Evolutionary conservation across 2,797 vertebrate genomes (phyloP).

Genomic region (Galagoides demidoff): DNA sequence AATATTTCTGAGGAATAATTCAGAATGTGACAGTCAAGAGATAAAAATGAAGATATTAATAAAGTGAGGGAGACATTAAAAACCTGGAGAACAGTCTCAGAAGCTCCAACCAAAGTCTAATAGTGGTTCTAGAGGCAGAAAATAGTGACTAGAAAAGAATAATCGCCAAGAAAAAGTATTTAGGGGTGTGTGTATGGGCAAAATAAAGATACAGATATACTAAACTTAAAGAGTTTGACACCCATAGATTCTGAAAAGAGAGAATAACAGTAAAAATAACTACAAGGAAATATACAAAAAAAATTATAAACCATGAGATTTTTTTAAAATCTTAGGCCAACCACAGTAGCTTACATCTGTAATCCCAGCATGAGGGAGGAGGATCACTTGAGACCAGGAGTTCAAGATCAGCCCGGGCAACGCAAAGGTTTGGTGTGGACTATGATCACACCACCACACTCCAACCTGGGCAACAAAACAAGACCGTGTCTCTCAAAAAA

Average conservation of each 20-base stretch:
- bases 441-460: background rate
- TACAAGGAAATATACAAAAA: background rate
- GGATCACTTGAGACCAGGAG: background rate
- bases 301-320: background rate
- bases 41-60: background rate
- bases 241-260: background rate
- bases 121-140: background rate
- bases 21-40: background rate
- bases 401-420: background rate
- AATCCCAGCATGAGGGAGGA: background rate
- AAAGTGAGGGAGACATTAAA: background rate
- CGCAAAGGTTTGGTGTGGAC: background rate
- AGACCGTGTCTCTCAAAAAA: background rate
- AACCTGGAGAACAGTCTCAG: background rate
- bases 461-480: background rate
- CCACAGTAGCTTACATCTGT: background rate
- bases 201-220: constrained; percentile 22
- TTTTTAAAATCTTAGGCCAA: background rate
- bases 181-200: background rate
- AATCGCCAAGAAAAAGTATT: background rate
- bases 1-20: background rate
- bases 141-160: background rate
- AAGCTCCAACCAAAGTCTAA: background rate
- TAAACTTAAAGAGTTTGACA: background rate
- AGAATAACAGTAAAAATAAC: background rate